phyloP scores from a whole-genome alignment of 2,113 vertebrate species.

The Lophius piscatorius region DNA sequence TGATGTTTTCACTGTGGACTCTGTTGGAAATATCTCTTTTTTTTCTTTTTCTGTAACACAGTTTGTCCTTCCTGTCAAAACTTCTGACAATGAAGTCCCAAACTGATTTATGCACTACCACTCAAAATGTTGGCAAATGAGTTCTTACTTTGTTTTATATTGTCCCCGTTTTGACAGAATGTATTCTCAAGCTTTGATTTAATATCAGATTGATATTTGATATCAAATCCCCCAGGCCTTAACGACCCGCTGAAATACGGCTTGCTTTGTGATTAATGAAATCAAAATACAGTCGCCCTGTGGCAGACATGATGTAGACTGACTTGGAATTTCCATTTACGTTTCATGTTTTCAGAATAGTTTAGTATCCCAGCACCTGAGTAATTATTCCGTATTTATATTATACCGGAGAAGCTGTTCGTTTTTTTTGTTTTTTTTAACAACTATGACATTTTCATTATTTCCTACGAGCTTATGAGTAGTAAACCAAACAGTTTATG shows the following conservation, averaged over 20 bases:
- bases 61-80: conserved; percentile 41
- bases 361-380: conserved; percentile 10
- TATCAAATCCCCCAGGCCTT: background rate
- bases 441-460: conserved; percentile 16
- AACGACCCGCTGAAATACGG: background rate
- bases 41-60: conserved; percentile 32
- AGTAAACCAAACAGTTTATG: conserved; percentile 11
- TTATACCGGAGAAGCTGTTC: too few relatives aligned
- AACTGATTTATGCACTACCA: conserved; percentile 17
- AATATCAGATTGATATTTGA: conserved; percentile 9
- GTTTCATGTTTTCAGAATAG: conserved; percentile 22
- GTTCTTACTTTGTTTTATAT: conserved; percentile 9
- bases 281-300: conserved; percentile 29
- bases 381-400: conserved; percentile 8
- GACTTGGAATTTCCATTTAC: conserved; percentile 34
- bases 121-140: conserved; percentile 12
- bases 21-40: conserved; percentile 59
- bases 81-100: conserved; percentile 12
- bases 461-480: conserved; percentile 19
- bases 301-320: conserved; percentile 37
- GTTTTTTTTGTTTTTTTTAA: conserved; percentile 11
- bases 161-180: conserved; percentile 3
- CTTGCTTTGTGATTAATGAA: conserved; percentile 20
- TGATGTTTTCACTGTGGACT: conserved; percentile 63
- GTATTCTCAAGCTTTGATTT: conserved; percentile 1